Percentiles rank a stretch among this genome's conserved stretches.
Evolutionary conservation across 1,140 invertebrate species (phyloP).

Genomic region (Anoplolepis gracilipes): DNA sequence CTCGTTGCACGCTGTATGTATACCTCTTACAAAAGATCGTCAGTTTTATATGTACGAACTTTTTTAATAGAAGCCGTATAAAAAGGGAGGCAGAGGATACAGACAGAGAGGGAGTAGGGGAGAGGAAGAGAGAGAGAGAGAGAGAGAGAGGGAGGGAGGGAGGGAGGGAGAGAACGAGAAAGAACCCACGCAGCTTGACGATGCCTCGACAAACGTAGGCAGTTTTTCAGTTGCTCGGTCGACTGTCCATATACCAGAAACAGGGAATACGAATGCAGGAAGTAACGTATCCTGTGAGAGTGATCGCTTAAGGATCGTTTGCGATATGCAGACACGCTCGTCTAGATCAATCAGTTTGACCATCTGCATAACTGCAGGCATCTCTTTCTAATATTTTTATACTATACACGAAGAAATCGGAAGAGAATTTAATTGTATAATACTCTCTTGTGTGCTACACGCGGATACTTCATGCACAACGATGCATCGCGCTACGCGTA

Average conservation of each 20-base stretch:
- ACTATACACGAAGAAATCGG: neutral
- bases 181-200: constrained; percentile 61
- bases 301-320: constrained; percentile 61
- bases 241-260: constrained; percentile 57
- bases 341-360: constrained; percentile 51
- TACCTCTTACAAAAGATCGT: constrained; percentile 62
- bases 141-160: neutral
- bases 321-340: neutral
- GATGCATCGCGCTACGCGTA: neutral
- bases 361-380: constrained; percentile 21
- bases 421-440: constrained; percentile 16
- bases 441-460: neutral
- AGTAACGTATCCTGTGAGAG: constrained; percentile 74
- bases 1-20: constrained; percentile 27
- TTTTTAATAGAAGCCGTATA: constrained; percentile 68
- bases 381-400: neutral
- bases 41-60: constrained; percentile 67
- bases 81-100: constrained; percentile 11
- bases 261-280: constrained; percentile 72
- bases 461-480: neutral
- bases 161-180: too few relatives aligned
- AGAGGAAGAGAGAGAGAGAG: constrained; percentile 21
- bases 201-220: constrained; percentile 62
- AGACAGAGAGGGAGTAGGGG: neutral
- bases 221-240: constrained; percentile 64